phyloP scores from a whole-genome alignment of 2,888 invertebrate genomes.

The Ophraella communa region DNA sequence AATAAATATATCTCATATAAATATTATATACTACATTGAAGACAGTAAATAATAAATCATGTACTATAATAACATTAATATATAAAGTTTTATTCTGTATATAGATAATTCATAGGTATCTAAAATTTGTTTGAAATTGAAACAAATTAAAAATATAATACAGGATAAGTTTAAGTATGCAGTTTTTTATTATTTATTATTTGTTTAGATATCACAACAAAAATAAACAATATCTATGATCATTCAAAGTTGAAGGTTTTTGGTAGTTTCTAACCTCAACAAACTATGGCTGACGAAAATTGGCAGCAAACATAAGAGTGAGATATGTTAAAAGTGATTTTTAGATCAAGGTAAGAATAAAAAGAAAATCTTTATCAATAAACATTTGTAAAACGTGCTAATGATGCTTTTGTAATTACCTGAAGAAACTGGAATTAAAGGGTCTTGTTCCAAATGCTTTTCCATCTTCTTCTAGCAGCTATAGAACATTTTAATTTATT shows the following conservation, averaged over 20 bases:
- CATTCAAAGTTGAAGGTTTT: neutral
- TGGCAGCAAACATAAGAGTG: neutral
- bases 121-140: too few species aligned
- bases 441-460: constrained; percentile 49
- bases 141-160: too few species aligned
- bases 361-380: neutral
- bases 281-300: neutral
- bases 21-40: too few species aligned
- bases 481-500: constrained; percentile 1
- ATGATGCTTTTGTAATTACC: constrained; percentile 45
- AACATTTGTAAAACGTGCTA: neutral
- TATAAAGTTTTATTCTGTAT: too few species aligned
- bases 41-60: too few species aligned
- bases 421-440: constrained; percentile 54
- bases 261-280: constrained; percentile 13
- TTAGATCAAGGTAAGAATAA: constrained; percentile 12
- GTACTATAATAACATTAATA: too few species aligned
- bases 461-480: constrained; percentile 47
- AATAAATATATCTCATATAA: too few species aligned
- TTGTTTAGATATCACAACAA: neutral
- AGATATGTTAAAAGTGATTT: neutral
- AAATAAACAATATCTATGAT: neutral
- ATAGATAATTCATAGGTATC: too few species aligned
- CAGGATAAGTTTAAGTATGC: too few species aligned
- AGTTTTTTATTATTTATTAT: too few species aligned